Percentiles rank a stretch among this genome's conserved stretches.
These are phyloP conservation scores for Apodemia hepburni DNA, from an alignment of 2,888 invertebrate genomes.

Conservation along the genomic window DNA sequence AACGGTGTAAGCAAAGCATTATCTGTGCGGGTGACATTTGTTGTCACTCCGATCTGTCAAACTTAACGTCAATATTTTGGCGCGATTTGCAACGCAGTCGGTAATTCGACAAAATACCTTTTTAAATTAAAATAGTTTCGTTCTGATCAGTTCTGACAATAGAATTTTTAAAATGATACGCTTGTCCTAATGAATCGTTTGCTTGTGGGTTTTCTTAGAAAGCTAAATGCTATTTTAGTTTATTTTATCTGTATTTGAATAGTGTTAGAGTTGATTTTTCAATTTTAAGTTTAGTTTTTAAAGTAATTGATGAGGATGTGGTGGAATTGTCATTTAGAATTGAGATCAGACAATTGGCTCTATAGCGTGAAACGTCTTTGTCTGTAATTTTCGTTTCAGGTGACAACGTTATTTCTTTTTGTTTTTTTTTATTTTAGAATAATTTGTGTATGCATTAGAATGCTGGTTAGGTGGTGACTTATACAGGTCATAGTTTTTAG, in stretches of 20 bases:
- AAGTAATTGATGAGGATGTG: conserved; percentile 15
- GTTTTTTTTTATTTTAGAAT: not conserved
- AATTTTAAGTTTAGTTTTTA: not conserved
- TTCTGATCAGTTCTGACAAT: conserved; percentile 8
- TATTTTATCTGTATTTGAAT: conserved; percentile 2
- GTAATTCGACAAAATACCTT: conserved; percentile 29
- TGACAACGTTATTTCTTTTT: conserved; percentile 9
- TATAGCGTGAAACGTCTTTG: conserved; percentile 11
- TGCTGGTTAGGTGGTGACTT: not conserved
- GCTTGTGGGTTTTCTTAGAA: conserved; percentile 13
- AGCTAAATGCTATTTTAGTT: not conserved
- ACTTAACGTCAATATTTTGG: conserved; percentile 49
- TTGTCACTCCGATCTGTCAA: conserved; percentile 39
- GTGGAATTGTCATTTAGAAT: conserved; percentile 14
- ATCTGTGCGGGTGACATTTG: conserved; percentile 39
- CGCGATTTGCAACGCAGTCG: conserved; percentile 72
- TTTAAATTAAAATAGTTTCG: conserved; percentile 2
- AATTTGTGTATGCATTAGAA: not conserved
- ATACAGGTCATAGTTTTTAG: not conserved
- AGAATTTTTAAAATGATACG: conserved; percentile 9
- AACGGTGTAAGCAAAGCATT: conserved; percentile 39
- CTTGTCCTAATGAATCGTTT: conserved; percentile 14
- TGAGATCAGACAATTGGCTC: conserved; percentile 5
- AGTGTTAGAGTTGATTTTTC: conserved; percentile 11
- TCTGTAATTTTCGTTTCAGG: conserved; percentile 6